Base-by-base conservation (phyloP, 2,888 invertebrate species). In the Autographa gamma region DNA sequence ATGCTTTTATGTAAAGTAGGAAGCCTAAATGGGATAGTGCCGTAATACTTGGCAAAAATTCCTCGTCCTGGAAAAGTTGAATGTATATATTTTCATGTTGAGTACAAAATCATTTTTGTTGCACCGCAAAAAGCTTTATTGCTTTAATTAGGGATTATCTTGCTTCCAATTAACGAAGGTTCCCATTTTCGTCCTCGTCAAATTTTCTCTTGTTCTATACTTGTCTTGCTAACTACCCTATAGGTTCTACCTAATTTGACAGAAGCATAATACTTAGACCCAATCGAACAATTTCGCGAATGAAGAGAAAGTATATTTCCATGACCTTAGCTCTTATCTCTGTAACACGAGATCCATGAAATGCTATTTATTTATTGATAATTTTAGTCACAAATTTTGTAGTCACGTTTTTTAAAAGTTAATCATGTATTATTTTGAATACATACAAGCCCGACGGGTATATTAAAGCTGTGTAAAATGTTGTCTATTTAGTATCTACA, bases 1-100 rank as follows among this genome's bases (percentile, higher is more conserved):
- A 78, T 80, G 67, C 69, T 78, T 73, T 80, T 78, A 80, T 80
- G 77, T 80, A 68, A 77, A 77, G 77, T 77, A 71, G 48, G 48
- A 48, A 48, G 76, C 63, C 54, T 56, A 71, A 79, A 76, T 58
- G 32, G 79, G 64, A 34, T 63, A 77, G 69, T 41, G 38, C 63
- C 63, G 66, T 67, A 79, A 58, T 76, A 60, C 72, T 80, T 76
- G 68, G 68, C 68, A n/a, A 76, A 76, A 80, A 80, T 66, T 77
- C 76, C 80, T 76, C 65, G 80, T 80, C 72, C 66, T 59, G 48
- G 43, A 43, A 79, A 66, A 77, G 80, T 67, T 77, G 38, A 16
- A 52, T 62, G 56, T 67, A 70, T 54, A 58, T 63, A 64, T 66
- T 43, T 63, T 58, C 61, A 71, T 70, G 38, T 41, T 70, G 76